Base-by-base conservation (phyloP, 1,140 invertebrate genomes). In the Micrasema longulum region DNA sequence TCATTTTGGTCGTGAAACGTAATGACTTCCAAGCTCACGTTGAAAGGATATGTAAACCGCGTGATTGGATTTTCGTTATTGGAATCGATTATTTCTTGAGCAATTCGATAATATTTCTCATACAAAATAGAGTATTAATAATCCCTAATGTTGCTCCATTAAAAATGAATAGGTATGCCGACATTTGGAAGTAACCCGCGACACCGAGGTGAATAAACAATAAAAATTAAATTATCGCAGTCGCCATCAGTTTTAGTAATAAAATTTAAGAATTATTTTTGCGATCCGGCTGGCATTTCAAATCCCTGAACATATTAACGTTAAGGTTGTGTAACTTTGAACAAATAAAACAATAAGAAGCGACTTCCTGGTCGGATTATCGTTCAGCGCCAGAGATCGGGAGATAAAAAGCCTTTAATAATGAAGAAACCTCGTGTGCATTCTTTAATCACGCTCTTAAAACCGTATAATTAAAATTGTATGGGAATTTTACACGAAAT, bases 181-280 rank as follows among this genome's bases (percentile, higher is more conserved):
- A 31, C 23, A 26, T 14, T 16, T 0, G 26, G 26, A 14, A 31
- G 35, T n/a, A 52, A 55, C 23, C 4, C 16, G 5, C 20, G 2
- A 26, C 1, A 20, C 57, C 57, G n/a, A 6, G 23, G 57, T 16
- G 26, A 47, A 26, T 47, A 64, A 64, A 45, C 20, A 45, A 31
- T 45, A 64, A 47, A 31, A 64, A 64, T 26, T 26, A 38, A 47
- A 45, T 64, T 45, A 64, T 64, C 41, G 60, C 60, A 4, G 43
- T 41, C 20, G 22, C n/a, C 43, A 47, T 60, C 55, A 41, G 55
- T 47, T 64, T 23, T 11, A 47, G 43, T 23, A 11, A 41, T 64
- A 45, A 64, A 64, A 64, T 64, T 47, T 45, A 12, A 64, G 45
- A 47, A 47, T 63, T 63, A 63, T 47, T 62, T n/a, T 47, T 47